Conservation (phyloP, 2,797 vertebrate species). For the Moxostoma hubbsi region DNA sequence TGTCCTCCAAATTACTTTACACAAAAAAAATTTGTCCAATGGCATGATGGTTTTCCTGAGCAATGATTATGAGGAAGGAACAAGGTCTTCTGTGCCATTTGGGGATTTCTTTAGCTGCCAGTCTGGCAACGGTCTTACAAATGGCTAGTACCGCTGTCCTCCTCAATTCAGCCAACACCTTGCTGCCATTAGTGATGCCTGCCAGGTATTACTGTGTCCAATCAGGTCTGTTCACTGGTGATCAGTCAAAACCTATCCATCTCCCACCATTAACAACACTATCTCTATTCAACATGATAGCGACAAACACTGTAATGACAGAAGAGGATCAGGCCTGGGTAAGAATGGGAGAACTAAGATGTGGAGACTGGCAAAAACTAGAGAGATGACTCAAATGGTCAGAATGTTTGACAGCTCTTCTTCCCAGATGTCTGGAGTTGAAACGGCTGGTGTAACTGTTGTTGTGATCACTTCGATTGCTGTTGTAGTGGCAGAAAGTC, state of each 20-base stretch:
- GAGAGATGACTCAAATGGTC: not conserved
- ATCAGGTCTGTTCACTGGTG: not conserved
- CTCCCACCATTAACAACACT: slow-evolving; percentile 84
- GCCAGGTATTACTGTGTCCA: not conserved
- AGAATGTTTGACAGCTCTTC: slow-evolving; percentile 49
- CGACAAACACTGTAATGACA: slow-evolving; percentile 79
- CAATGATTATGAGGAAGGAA: slow-evolving; percentile 80
- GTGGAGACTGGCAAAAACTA: slow-evolving; percentile 76
- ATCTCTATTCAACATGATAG: slow-evolving; percentile 73
- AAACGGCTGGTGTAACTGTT: slow-evolving; percentile 68
- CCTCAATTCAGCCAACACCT: not conserved
- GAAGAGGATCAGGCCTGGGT: slow-evolving; percentile 82
- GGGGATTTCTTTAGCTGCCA: slow-evolving; percentile 92
- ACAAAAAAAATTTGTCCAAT: slow-evolving; percentile 76
- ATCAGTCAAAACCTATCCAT: slow-evolving; percentile 53
- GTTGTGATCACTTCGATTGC: slow-evolving; percentile 65
- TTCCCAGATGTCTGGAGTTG: slow-evolving; percentile 51
- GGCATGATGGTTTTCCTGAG: slow-evolving; percentile 83
- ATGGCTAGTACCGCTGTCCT: slow-evolving; percentile 72
- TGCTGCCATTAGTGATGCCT: slow-evolving; percentile 5
- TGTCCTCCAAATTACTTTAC: slow-evolving; percentile 79
- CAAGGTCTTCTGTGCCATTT: slow-evolving; percentile 77
- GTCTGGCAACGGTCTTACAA: slow-evolving; percentile 78
- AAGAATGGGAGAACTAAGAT: slow-evolving; percentile 72
- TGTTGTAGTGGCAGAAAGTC: slow-evolving; percentile 58